Evolutionary conservation across 30 jellyfish, hydroid and myxozoan species (phyloP).

Genomic region (Hydractinia symbiolongicarpus): DNA sequence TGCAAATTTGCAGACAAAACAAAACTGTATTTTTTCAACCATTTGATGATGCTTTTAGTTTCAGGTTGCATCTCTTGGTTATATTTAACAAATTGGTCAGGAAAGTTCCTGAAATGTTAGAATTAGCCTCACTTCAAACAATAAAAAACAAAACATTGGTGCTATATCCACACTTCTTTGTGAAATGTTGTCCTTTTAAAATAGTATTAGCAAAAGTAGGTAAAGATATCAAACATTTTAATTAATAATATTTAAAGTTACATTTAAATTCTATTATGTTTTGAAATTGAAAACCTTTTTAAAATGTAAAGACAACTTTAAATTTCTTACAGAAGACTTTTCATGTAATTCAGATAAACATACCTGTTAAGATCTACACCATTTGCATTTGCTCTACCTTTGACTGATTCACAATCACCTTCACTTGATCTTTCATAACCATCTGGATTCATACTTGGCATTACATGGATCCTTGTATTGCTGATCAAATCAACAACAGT

Average conservation of each 20-base stretch:
- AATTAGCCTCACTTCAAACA: neutral
- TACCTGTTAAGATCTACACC: slow-evolving; percentile 83
- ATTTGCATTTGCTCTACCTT: slow-evolving; percentile 80
- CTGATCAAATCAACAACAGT: slow-evolving; percentile 34
- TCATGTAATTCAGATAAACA: neutral
- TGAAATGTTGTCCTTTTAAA: too few species aligned
- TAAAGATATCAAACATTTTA: too few species aligned
- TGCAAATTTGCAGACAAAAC: slow-evolving; percentile 94
- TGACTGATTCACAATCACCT: slow-evolving; percentile 53
- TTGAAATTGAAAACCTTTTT: too few species aligned
- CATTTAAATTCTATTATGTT: too few species aligned
- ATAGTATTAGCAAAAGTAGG: too few species aligned
- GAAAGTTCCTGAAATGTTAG: slow-evolving; percentile 61
- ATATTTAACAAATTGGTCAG: slow-evolving; percentile 67
- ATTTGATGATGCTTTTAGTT: slow-evolving; percentile 62
- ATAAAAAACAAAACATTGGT: neutral
- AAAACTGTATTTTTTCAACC: slow-evolving; percentile 69
- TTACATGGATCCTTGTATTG: slow-evolving; percentile 69
- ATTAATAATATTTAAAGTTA: too few species aligned
- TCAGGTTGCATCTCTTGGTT: slow-evolving; percentile 66
- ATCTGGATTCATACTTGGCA: slow-evolving; percentile 99
- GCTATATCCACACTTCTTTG: too few species aligned
- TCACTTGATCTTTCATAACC: slow-evolving; percentile 71
- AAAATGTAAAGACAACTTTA: too few species aligned
- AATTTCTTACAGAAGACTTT: too few species aligned